Evolutionary conservation across 2,888 invertebrate genomes (phyloP), one percentile per base, ranked within the genome.

Genomic region (Esperia sulphurella): DNA sequence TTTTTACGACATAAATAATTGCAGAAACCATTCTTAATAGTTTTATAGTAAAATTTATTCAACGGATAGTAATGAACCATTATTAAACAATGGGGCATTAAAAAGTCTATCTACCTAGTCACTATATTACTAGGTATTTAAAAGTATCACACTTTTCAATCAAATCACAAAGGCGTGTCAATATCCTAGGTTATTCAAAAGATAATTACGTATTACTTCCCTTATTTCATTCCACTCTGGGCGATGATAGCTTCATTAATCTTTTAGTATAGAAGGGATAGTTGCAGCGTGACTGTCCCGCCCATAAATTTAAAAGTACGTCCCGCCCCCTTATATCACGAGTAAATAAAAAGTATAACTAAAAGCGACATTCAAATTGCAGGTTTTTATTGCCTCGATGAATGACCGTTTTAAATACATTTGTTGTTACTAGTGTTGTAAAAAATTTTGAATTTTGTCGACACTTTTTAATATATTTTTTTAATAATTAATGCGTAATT

Each of bases 361-460:
- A 81, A 81, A 73, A 78, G 64, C 77, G 80, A 82, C 81, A 67
- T 80, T 57, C 56, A 79, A 84, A 84, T 81, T 83, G 66, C 47
- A 49, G 75, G 69, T 79, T 64, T 47, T 50, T 53, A 58, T 55
- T 9, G 9, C n/a, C 2, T 10, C 29, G 4, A 37, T 10, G 13
- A 43, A 30, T n/a, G 3, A 39, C 10, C n/a, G 8, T 30, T 41
- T 33, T 33, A 43, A 14, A 2, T 40, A 21, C 6, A 9, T 21
- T 40, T 9, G 12, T 8, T 41, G 12, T 5, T n/a, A 35, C 1
- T 41, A 35, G 35, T 43, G 35, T 35, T 43, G 14, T 21, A 21
- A 35, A 7, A n/a, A 43, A 31, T 12, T 33, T n/a, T 35, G 6
- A 35, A 5, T n/a, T 35, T 35, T n/a, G n/a, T 35, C 35, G 35